These are phyloP conservation scores for Labeo calbasu DNA, from an alignment of 2,797 vertebrate genomes.

Conservation along the genomic window DNA sequence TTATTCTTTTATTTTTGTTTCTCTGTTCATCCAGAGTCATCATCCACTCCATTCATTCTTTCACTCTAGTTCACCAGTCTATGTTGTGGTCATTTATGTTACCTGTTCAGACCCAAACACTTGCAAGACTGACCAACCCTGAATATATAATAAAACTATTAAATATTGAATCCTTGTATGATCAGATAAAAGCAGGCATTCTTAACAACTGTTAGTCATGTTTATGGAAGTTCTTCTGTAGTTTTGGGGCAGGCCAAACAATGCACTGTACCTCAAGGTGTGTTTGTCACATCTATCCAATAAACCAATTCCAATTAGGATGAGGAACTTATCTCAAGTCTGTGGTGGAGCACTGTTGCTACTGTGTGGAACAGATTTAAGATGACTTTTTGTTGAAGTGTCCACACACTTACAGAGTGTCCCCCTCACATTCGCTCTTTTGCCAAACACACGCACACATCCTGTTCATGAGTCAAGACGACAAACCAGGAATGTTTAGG, in stretches of 20 bases:
- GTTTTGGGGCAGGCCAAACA: background rate
- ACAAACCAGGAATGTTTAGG: slow-evolving; percentile 20
- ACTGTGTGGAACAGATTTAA: background rate
- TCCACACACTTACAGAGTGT: background rate
- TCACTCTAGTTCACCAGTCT: background rate
- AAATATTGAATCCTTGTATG: background rate
- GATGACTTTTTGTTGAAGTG: background rate
- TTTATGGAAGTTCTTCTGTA: background rate
- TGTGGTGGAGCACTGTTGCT: background rate
- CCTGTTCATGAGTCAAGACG: slow-evolving; percentile 23
- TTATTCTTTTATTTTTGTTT: slow-evolving; percentile 58
- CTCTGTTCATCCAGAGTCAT: slow-evolving; percentile 9
- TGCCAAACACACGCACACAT: slow-evolving; percentile 19
- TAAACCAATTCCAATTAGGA: background rate
- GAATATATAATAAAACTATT: background rate
- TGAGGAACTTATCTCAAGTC: background rate
- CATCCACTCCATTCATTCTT: slow-evolving; percentile 16
- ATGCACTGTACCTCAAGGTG: background rate
- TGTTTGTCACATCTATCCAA: background rate
- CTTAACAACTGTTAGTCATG: background rate
- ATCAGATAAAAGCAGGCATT: background rate
- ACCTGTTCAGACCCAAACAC: background rate
- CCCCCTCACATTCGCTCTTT: slow-evolving; percentile 9
- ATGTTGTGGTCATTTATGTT: slow-evolving; percentile 1
- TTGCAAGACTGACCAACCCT: background rate